Evolutionary conservation across 2,113 vertebrate genomes (phyloP).

Genomic region (Lepus americanus): DNA sequence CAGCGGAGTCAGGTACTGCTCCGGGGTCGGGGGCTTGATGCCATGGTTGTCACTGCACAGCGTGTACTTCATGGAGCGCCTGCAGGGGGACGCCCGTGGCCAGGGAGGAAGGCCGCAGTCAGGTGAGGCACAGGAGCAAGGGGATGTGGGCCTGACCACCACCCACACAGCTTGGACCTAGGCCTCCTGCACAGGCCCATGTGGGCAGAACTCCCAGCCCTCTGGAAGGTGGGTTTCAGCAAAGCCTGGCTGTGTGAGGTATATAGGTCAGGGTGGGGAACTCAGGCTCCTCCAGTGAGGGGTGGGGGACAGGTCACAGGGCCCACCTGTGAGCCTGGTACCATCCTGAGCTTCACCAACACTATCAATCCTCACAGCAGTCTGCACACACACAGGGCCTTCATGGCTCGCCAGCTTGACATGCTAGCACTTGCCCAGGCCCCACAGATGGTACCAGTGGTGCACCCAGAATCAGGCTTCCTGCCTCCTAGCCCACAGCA

Average conservation of each 20-base stretch:
- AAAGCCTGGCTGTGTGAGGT: background rate
- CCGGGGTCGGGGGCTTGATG: constrained; percentile 95
- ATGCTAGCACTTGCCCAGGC: background rate
- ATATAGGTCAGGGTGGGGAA: background rate
- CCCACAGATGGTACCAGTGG: background rate
- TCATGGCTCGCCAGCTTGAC: background rate
- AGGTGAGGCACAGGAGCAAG: background rate
- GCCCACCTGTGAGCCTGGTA: accelerated
- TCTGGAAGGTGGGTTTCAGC: background rate
- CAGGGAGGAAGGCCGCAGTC: background rate
- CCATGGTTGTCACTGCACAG: constrained; percentile 99
- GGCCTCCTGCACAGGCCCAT: background rate
- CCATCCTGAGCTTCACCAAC: accelerated
- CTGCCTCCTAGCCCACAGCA: background rate
- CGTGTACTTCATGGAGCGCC: constrained; percentile 94
- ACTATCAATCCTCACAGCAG: background rate
- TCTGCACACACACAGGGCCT: background rate
- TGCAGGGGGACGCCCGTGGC: constrained; percentile 72
- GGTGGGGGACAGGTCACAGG: background rate
- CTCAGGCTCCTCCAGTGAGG: background rate
- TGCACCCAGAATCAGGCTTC: background rate
- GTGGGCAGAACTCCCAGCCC: background rate
- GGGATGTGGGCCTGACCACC: background rate
- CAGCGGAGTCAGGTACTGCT: constrained; percentile 98
- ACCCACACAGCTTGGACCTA: background rate